Evolutionary conservation across 1,140 invertebrate species (phyloP), one percentile per base, ranked within the genome.

Genomic region (Oscheius sp.): DNA sequence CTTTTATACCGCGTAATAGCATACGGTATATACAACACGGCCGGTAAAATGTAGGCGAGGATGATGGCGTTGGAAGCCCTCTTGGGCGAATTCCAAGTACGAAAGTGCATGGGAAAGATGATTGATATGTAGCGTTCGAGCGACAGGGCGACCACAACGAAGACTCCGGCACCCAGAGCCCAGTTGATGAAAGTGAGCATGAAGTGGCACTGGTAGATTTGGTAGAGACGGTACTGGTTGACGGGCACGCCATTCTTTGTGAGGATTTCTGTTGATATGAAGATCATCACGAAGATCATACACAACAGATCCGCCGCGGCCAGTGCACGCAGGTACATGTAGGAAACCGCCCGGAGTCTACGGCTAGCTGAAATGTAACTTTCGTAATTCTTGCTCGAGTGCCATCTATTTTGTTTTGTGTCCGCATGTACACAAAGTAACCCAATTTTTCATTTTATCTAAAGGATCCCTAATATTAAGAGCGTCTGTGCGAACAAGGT

Each of bases 111-210:
- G 7, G 82, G 82, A 67, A 83, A 84, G 1, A 84, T 82, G 42
- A 83, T 82, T 4, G 78, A 83, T 2, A 83, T 75, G 61, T 80
- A 83, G 15, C 82, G 77, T 46, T 83, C 82, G 28, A 83, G 52
- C 23, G 75, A 79, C 34, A 83, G 49, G 4, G 83, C 83, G 1
- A 83, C 82, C 26, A 83, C 82, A 28, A 84, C 77, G 28, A 74
- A 79, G 32, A 83, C 79, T 4, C 81, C 82, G 3, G 82, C 81
- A 18, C 83, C 73, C 20, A 83, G 74, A 13, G 82, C 80, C 79
- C 79, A 84, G 63, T 83, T 83, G 45, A 83, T 83, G 32, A 84
- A 67, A 13, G 79, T 77, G 3, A 83, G 78, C 81, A 83, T 83
- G 20, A 83, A 65, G 68, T 83, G 82, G 26, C 82, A 78, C 31